Percentiles rank a stretch among this genome's conserved stretches.
phyloP scores from a whole-genome alignment of 1,140 invertebrate genomes.

The Aphaenogaster floridana region DNA sequence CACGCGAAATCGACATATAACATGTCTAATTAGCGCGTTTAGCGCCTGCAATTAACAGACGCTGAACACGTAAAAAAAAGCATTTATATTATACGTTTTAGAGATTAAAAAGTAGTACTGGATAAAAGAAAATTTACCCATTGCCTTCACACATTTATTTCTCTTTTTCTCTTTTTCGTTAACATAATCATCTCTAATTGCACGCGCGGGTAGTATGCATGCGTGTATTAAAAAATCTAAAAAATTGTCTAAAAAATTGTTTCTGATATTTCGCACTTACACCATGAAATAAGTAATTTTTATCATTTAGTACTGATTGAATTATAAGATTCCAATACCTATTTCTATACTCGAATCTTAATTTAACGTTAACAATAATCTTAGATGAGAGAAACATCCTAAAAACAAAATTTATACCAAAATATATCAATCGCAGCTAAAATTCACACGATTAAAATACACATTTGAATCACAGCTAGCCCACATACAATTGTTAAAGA shows the following conservation, averaged over 20 bases:
- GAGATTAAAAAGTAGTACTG: neutral
- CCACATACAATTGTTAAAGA: no score
- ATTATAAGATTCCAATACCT: neutral
- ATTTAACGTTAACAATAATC: neutral
- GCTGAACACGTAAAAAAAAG: neutral
- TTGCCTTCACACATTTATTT: neutral
- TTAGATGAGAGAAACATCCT: neutral
- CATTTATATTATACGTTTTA: neutral
- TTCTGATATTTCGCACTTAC: neutral
- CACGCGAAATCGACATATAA: constrained; percentile 8
- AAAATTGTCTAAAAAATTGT: neutral
- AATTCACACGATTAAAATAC: neutral
- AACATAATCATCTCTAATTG: neutral
- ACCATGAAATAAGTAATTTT: neutral
- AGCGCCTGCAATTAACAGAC: constrained; percentile 10
- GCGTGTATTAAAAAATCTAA: neutral
- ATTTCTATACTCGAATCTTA: neutral
- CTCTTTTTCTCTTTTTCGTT: neutral
- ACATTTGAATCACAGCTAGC: neutral
- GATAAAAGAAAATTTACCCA: neutral
- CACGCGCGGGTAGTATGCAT: neutral
- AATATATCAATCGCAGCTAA: neutral
- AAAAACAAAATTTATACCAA: neutral
- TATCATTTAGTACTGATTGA: neutral
- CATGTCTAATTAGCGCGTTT: constrained; percentile 6